Conservation (phyloP, 2,797 vertebrate genomes). For the Miichthys miiuy region DNA sequence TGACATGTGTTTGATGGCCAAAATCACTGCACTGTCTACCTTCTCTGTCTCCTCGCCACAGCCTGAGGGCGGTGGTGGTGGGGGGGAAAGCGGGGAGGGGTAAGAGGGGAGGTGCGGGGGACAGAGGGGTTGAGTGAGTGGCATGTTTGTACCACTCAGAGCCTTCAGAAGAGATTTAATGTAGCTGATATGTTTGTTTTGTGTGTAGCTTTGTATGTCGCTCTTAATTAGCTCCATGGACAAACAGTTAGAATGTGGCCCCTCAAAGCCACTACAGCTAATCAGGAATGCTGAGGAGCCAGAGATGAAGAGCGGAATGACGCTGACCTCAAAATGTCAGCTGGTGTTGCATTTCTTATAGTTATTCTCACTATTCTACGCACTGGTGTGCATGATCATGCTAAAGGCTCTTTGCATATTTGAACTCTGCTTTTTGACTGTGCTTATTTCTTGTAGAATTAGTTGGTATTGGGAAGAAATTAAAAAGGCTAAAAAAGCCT, state of each 20-base stretch:
- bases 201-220: conserved; percentile 77
- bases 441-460: conserved; percentile 60
- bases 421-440: conserved; percentile 70
- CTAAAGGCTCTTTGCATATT: conserved; percentile 72
- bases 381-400: conserved; percentile 67
- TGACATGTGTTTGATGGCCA: conserved; percentile 83
- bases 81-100: background rate
- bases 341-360: conserved; percentile 82
- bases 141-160: conserved; percentile 74
- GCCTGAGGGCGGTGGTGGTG: conserved; percentile 32
- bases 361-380: conserved; percentile 71
- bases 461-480: conserved; percentile 46
- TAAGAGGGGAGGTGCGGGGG: no score
- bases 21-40: conserved; percentile 76
- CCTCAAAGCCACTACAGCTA: conserved; percentile 75
- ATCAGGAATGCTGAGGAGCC: conserved; percentile 78
- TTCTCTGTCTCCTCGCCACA: conserved; percentile 65
- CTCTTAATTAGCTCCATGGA: conserved; percentile 74
- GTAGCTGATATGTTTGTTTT: conserved; percentile 77
- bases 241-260: conserved; percentile 68
- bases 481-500: conserved; percentile 65
- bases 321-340: conserved; percentile 87
- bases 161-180: conserved; percentile 74
- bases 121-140: conserved; percentile 50
- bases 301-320: conserved; percentile 78